These are phyloP conservation scores for Cheilosia grossa DNA, from an alignment of 2,888 invertebrate genomes.

Conservation along the genomic window DNA sequence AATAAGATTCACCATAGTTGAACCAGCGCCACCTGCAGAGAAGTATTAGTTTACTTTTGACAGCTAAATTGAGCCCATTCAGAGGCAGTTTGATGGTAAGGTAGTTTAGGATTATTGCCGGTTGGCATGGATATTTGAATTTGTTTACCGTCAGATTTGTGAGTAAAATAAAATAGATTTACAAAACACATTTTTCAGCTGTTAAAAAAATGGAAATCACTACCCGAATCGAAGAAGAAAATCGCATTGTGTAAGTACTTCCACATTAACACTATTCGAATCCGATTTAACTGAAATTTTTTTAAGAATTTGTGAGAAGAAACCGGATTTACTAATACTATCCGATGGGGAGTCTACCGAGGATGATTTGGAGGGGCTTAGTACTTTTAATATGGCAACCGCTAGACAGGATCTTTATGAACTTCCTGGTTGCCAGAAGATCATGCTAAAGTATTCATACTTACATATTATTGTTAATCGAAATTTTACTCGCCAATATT, in stretches of 20 bases:
- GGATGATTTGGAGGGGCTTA: conserved; percentile 61
- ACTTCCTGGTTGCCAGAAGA: conserved; percentile 38
- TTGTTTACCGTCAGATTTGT: conserved; percentile 37
- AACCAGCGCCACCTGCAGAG: conserved; percentile 33
- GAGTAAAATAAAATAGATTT: not conserved
- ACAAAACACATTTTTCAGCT: not conserved
- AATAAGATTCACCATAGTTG: conserved; percentile 32
- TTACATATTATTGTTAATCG: not conserved
- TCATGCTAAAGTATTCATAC: conserved; percentile 44
- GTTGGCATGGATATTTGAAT: conserved; percentile 61
- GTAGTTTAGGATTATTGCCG: not conserved
- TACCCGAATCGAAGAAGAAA: conserved; percentile 74
- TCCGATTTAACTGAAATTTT: not conserved
- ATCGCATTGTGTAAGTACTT: conserved; percentile 8
- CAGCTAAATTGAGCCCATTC: conserved; percentile 44
- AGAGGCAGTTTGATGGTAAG: conserved; percentile 29
- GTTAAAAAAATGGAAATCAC: conserved; percentile 49
- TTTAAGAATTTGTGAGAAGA: conserved; percentile 1
- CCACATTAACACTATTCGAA: not conserved
- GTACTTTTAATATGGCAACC: conserved; percentile 21
- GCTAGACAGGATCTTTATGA: conserved; percentile 47
- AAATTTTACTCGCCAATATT: not conserved
- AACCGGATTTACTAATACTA: conserved; percentile 20
- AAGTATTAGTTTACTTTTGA: conserved; percentile 31
- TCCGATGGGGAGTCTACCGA: conserved; percentile 60